Evolutionary conservation across 2,888 invertebrate species (phyloP), one percentile per base, ranked within the genome.

Genomic region (Drosophila niveifrons): DNA sequence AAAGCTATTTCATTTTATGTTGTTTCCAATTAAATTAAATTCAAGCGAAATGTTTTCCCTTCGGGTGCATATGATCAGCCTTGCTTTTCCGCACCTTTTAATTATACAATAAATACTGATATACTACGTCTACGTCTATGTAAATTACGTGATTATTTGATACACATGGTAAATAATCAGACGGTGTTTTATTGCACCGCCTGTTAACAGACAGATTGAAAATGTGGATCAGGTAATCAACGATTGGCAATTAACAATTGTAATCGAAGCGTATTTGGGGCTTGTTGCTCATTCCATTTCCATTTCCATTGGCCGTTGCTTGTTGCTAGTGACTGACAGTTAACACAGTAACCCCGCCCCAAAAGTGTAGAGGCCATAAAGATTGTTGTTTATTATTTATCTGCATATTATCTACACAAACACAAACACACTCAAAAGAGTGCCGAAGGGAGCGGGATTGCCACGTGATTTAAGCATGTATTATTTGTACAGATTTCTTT

Each of bases 401-500:
- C 71, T 77, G 65, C 55, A 62, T 70, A 76, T 78, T 73, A 78
- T 80, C 79, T 81, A 68, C 46, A 64, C 39, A 39, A 28, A 57
- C 23, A 63, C 17, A 48, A 23, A 6, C 23, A 23, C 23, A 6
- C 18, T 4, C 18, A 23, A 1, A 23, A 23, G 11, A 36, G 23
- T 23, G 44, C 23, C 41, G 18, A 17, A 17, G n/a, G 10, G 13
- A 11, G 23, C 31, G 29, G 15, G 4, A 39, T 6, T 34, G 43
- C 76, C 74, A 76, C 76, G 77, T 75, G 77, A 75, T 76, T 57
- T 50, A 52, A 53, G 72, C 72, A 63, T 76, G 66, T 66, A 66
- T 72, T 72, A 82, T 82, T 87, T 82, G 76, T 51, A 76, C 73
- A 84, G 84, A 87, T 81, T 57, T 43, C 23, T 34, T 71, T 79